A percentile compares a stretch with the other conserved stretches of the same genome.
These are phyloP conservation scores for Eurytoma adleriae DNA, from an alignment of 2,888 invertebrate genomes.

Conservation along the genomic window DNA sequence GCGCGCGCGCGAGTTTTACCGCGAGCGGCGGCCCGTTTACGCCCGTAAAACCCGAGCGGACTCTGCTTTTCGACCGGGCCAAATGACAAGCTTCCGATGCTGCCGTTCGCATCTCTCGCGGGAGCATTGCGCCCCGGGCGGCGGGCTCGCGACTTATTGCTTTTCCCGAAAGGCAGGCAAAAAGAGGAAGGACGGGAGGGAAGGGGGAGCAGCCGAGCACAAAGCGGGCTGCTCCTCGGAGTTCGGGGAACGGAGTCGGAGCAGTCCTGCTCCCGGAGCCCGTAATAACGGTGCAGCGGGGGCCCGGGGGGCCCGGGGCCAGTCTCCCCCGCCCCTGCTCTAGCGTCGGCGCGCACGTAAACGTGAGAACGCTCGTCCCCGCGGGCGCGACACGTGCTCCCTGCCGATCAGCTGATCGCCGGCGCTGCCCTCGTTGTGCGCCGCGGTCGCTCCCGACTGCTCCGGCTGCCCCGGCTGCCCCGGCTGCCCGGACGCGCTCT, in stretches of 20 bases:
- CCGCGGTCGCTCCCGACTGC: neutral
- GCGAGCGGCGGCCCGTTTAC: conserved; percentile 51
- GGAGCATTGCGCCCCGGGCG: neutral
- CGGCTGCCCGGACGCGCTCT: neutral
- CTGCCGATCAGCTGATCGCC: conserved; percentile 49
- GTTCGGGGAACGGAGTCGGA: conserved; percentile 33
- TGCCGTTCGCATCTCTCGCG: neutral
- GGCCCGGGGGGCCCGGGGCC: conserved; percentile 60
- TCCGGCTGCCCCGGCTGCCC: neutral
- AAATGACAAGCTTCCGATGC: conserved; percentile 46
- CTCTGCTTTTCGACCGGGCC: conserved; percentile 14
- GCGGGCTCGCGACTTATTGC: conserved; percentile 7
- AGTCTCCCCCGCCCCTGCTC: conserved; percentile 18
- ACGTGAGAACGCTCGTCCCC: conserved; percentile 61
- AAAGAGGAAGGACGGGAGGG: neutral
- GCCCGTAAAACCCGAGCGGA: conserved; percentile 60
- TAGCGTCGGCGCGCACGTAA: conserved; percentile 29
- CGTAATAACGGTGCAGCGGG: conserved; percentile 67
- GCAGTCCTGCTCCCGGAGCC: conserved; percentile 27
- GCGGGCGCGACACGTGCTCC: conserved; percentile 64
- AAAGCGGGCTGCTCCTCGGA: conserved; percentile 13
- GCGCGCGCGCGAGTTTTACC: conserved; percentile 51
- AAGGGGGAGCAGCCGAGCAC: conserved; percentile 18
- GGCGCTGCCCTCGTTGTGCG: neutral
- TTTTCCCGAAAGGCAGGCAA: conserved; percentile 24